phyloP scores from a whole-genome alignment of 2,888 invertebrate species.

The Ischnura elegans region DNA sequence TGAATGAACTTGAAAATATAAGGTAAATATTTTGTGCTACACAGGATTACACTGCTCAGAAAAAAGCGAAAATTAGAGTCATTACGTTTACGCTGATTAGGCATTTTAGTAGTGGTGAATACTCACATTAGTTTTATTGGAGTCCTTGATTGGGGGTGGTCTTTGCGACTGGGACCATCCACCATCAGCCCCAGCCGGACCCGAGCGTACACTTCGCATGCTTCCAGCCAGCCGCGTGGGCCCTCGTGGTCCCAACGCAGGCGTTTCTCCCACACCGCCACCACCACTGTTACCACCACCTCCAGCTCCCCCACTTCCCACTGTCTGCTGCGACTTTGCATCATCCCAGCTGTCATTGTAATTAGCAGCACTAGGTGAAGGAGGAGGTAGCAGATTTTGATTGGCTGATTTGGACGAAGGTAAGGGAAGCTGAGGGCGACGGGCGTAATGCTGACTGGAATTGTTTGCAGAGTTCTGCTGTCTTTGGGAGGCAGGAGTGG shows the following conservation, averaged over 20 bases:
- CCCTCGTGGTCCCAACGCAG: slow-evolving; percentile 49
- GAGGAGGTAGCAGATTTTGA: slow-evolving; percentile 49
- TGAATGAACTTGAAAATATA: no score
- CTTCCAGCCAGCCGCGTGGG: slow-evolving; percentile 60
- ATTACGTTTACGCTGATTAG: slow-evolving; percentile 3
- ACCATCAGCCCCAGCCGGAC: slow-evolving; percentile 68
- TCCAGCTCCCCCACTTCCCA: neutral
- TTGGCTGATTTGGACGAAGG: slow-evolving; percentile 38
- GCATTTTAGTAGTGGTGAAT: slow-evolving; percentile 59
- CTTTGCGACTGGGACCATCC: slow-evolving; percentile 70
- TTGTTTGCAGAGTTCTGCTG: slow-evolving; percentile 21
- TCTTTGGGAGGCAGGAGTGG: slow-evolving; percentile 45
- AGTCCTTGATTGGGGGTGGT: slow-evolving; percentile 67
- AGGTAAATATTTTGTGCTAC: no score
- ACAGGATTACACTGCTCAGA: neutral
- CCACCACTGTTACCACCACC: slow-evolving; percentile 23
- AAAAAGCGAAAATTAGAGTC: slow-evolving; percentile 29
- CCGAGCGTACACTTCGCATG: slow-evolving; percentile 68
- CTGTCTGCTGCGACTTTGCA: slow-evolving; percentile 7
- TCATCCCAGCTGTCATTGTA: slow-evolving; percentile 62
- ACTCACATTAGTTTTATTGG: slow-evolving; percentile 72
- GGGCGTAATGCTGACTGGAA: slow-evolving; percentile 53
- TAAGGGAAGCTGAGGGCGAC: slow-evolving; percentile 55
- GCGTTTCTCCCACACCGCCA: slow-evolving; percentile 22
- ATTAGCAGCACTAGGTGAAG: slow-evolving; percentile 54